Evolutionary conservation across 1,140 invertebrate species (phyloP).

Genomic region (Battus philenor): DNA sequence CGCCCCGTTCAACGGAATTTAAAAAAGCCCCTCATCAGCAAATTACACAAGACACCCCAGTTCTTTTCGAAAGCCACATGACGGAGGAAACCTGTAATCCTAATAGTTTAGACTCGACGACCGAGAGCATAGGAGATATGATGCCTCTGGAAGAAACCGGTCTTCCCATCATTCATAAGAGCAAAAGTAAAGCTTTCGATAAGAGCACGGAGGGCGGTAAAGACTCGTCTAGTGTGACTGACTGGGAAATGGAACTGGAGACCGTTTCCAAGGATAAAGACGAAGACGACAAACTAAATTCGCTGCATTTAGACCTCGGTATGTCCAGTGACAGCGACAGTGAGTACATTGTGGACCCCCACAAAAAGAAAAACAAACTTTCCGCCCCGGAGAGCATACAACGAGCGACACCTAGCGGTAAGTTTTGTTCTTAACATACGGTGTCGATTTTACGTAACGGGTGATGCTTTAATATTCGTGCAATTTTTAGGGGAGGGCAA

Average conservation of each 20-base stretch:
- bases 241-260: constrained; percentile 78
- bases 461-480: constrained; percentile 18
- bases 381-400: constrained; percentile 47
- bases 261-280: constrained; percentile 69
- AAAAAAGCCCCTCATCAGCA: constrained; percentile 33
- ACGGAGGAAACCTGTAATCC: constrained; percentile 57
- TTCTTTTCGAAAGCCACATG: constrained; percentile 69
- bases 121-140: constrained; percentile 57
- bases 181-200: constrained; percentile 40
- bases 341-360: constrained; percentile 54
- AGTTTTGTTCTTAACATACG: constrained; percentile 27
- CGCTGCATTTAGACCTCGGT: constrained; percentile 65
- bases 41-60: constrained; percentile 77
- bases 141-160: constrained; percentile 41
- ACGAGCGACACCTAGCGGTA: constrained; percentile 49
- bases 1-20: constrained; percentile 24
- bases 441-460: neutral
- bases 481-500: constrained; percentile 54
- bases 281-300: constrained; percentile 61
- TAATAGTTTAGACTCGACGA: constrained; percentile 65
- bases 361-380: constrained; percentile 42
- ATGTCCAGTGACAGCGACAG: constrained; percentile 74
- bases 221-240: constrained; percentile 67
- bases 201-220: constrained; percentile 47
- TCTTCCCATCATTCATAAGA: constrained; percentile 43